Conservation (phyloP, 2,113 vertebrate species). For the Corythoichthys haematopterus region DNA sequence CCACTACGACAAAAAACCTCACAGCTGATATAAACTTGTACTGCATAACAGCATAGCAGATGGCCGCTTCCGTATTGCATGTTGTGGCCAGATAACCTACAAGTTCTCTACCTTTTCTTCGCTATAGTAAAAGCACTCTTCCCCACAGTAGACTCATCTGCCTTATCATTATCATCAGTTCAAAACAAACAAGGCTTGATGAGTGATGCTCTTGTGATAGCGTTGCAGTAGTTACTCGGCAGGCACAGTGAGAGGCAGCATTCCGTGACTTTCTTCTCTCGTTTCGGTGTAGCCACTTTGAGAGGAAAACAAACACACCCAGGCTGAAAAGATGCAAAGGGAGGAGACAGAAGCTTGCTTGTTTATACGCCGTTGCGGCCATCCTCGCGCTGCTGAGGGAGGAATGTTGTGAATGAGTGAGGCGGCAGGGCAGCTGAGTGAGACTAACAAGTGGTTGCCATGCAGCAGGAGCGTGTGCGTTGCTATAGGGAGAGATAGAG, state of each 20-base stretch:
- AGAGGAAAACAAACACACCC: constrained; percentile 35
- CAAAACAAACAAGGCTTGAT: constrained; percentile 38
- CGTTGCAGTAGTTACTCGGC: constrained; percentile 42
- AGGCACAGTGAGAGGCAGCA: constrained; percentile 39
- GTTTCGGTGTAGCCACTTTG: constrained; percentile 45
- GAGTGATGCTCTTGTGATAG: constrained; percentile 31
- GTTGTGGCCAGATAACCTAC: constrained; percentile 24
- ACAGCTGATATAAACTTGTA: constrained; percentile 34
- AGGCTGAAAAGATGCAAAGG: constrained; percentile 18
- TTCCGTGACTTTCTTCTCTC: constrained; percentile 36
- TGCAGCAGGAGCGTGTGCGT: constrained; percentile 62
- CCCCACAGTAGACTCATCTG: not conserved
- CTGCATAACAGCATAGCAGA: constrained; percentile 35
- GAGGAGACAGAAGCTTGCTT: constrained; percentile 23
- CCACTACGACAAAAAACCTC: constrained; percentile 27
- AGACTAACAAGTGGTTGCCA: constrained; percentile 74
- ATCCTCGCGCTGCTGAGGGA: constrained; percentile 26
- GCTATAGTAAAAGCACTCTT: constrained; percentile 2
- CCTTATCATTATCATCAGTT: constrained; percentile 43
- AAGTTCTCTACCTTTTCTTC: constrained; percentile 9
- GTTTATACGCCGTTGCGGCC: constrained; percentile 48
- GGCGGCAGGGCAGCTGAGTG: constrained; percentile 57
- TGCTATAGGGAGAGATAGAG: constrained; percentile 54
- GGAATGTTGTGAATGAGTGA: constrained; percentile 56
- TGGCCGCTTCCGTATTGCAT: constrained; percentile 36